Percentiles rank a stretch among this genome's conserved stretches.
These are phyloP conservation scores for Malthinus seriepunctatus DNA, from an alignment of 2,888 invertebrate genomes.

Conservation along the genomic window DNA sequence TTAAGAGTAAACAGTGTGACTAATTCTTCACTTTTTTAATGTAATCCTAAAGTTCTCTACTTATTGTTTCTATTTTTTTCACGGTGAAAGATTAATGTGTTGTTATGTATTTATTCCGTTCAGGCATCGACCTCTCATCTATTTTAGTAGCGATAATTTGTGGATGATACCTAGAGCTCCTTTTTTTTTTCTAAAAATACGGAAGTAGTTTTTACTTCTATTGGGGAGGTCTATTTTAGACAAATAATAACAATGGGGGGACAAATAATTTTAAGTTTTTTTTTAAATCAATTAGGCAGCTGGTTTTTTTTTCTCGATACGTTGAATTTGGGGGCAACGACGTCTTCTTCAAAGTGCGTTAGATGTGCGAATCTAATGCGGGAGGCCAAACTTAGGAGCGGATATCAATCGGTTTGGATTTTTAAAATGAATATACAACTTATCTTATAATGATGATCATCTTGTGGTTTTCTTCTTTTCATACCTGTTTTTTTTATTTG, in stretches of 20 bases:
- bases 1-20: too few relatives aligned
- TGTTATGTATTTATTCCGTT: constrained; percentile 3
- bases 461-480: constrained; percentile 9
- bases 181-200: not conserved
- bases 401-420: constrained; percentile 7
- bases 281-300: too few relatives aligned
- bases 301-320: not conserved
- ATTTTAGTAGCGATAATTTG: constrained; percentile 9
- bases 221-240: too few relatives aligned
- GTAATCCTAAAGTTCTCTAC: too few relatives aligned
- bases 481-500: constrained; percentile 3
- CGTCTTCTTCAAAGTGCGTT: constrained; percentile 13
- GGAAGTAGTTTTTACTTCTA: not conserved
- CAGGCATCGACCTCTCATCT: not conserved
- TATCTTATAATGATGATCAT: constrained; percentile 1
- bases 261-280: too few relatives aligned
- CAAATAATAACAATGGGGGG: too few relatives aligned
- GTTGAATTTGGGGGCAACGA: constrained; percentile 16
- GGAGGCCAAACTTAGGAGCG: constrained; percentile 23
- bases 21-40: too few relatives aligned
- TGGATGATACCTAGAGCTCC: constrained; percentile 1
- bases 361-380: constrained; percentile 19
- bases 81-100: too few relatives aligned
- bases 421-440: constrained; percentile 9
- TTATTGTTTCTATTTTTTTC: too few relatives aligned